phyloP scores from a whole-genome alignment of 2,797 vertebrate genomes.

The Furcifer pardalis region DNA sequence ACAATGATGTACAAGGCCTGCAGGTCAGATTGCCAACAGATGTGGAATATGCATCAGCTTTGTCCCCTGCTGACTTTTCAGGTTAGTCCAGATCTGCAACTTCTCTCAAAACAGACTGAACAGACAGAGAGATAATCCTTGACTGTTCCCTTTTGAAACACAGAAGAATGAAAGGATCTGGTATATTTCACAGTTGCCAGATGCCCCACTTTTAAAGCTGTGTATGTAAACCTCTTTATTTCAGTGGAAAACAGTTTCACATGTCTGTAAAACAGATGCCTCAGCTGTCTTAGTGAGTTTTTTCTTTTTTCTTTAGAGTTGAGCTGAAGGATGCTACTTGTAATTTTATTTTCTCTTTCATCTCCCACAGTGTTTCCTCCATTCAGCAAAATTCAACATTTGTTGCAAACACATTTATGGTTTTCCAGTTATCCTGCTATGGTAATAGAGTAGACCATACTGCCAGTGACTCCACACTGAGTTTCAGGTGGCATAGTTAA shows the following conservation, averaged over 20 bases:
- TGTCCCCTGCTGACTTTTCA: not conserved
- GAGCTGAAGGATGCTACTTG: not conserved
- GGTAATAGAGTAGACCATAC: too few species aligned
- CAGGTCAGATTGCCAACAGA: not conserved
- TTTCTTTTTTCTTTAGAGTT: not conserved
- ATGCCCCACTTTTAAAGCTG: slow-evolving; percentile 4
- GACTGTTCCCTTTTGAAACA: slow-evolving; percentile 6
- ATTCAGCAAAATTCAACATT: not conserved
- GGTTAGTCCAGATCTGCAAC: not conserved
- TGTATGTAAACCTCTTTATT: slow-evolving; percentile 19
- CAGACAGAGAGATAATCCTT: slow-evolving; percentile 1
- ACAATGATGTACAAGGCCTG: too few species aligned
- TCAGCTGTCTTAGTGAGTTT: not conserved
- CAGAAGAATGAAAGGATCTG: slow-evolving; percentile 1
- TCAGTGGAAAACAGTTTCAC: not conserved
- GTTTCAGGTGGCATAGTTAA: too few species aligned
- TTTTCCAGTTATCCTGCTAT: too few species aligned
- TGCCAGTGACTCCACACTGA: too few species aligned
- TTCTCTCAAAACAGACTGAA: not conserved
- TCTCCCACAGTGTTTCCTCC: not conserved
- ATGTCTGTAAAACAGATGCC: slow-evolving; percentile 19
- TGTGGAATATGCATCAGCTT: not conserved
- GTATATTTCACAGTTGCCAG: slow-evolving; percentile 25
- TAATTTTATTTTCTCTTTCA: not conserved
- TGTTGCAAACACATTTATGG: not conserved